phyloP scores from a whole-genome alignment of 2,113 vertebrate genomes.

The Addax nasomaculatus region DNA sequence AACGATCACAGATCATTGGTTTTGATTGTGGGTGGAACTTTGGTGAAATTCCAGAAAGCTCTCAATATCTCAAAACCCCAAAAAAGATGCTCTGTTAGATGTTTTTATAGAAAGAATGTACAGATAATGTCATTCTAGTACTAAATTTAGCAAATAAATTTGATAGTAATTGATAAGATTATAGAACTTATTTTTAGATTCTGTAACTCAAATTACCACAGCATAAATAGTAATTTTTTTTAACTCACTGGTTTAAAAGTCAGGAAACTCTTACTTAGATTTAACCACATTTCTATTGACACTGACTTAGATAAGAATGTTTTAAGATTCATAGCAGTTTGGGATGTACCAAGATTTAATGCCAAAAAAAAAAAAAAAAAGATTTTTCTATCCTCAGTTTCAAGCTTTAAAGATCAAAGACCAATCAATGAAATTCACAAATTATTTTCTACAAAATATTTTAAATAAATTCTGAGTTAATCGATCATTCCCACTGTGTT shows the following conservation, averaged over 20 bases:
- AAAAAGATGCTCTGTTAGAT: slow-evolving; percentile 20
- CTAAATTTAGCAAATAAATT: slow-evolving; percentile 61
- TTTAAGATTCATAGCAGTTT: neutral
- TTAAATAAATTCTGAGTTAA: neutral
- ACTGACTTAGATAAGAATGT: neutral
- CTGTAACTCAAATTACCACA: slow-evolving; percentile 31
- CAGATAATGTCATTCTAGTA: slow-evolving; percentile 30
- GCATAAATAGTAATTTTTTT: neutral
- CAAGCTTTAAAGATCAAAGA: slow-evolving; percentile 18
- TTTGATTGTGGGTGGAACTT: slow-evolving; percentile 38
- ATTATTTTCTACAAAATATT: slow-evolving; percentile 14
- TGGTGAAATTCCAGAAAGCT: slow-evolving; percentile 41
- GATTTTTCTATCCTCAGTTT: neutral
- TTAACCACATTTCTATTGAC: slow-evolving; percentile 8
- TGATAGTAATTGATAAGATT: slow-evolving; percentile 60
- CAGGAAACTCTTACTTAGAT: slow-evolving; percentile 54
- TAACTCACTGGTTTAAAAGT: slow-evolving; percentile 47
- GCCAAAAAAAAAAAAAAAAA: neutral
- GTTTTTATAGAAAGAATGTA: slow-evolving; percentile 50
- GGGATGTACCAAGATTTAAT: neutral
- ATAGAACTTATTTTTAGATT: slow-evolving; percentile 9
- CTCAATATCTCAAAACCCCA: neutral
- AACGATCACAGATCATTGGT: neutral
- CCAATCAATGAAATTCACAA: neutral
- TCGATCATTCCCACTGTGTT: neutral